Conservation (phyloP, 1,140 invertebrate genomes). For the Bursaphelenchus mucronatus region DNA sequence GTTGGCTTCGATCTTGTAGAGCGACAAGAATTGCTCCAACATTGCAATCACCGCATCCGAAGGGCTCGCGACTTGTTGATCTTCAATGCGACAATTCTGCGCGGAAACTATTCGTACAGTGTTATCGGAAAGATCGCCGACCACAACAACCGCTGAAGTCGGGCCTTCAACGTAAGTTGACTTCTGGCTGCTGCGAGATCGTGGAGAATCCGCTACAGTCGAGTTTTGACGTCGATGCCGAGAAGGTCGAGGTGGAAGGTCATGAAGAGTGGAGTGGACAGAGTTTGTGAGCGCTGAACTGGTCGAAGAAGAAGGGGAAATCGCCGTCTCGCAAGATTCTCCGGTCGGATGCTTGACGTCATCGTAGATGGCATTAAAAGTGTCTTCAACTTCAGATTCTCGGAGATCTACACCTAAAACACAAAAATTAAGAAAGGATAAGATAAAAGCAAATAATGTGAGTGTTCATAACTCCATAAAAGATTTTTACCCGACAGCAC, state of each 20-base stretch:
- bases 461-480: neutral
- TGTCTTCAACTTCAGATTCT: constrained; percentile 29
- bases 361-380: constrained; percentile 35
- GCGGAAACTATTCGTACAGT: neutral
- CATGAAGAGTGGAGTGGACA: neutral
- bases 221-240: constrained; percentile 21
- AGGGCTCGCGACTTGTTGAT: neutral
- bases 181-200: constrained; percentile 3
- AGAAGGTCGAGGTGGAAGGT: constrained; percentile 20
- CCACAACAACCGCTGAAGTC: neutral
- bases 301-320: neutral
- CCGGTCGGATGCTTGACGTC: constrained; percentile 35
- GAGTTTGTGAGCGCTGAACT: neutral
- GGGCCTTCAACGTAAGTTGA: neutral
- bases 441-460: neutral
- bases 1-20: constrained; percentile 1
- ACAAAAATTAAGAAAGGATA: constrained; percentile 1
- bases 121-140: neutral
- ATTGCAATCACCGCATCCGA: constrained; percentile 8
- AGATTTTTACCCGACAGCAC: constrained; percentile 48
- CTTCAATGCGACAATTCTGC: neutral
- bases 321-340: constrained; percentile 22
- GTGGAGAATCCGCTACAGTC: constrained; percentile 6
- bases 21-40: constrained; percentile 13
- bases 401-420: constrained; percentile 2